phyloP scores from a whole-genome alignment of 1,140 invertebrate species.

The Meteorus sp. region DNA sequence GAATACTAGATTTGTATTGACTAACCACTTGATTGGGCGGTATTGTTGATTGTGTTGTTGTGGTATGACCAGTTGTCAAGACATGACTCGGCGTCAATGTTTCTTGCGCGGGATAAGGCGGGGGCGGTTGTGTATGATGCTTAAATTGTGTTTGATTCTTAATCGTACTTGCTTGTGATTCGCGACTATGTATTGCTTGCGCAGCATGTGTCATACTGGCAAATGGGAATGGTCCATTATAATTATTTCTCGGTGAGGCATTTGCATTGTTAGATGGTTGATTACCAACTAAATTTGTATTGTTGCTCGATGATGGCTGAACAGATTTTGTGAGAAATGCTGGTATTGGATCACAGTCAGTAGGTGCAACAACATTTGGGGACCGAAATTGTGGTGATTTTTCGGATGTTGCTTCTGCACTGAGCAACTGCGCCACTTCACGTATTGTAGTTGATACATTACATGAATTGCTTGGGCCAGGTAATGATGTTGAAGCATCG shows the following conservation, averaged over 20 bases:
- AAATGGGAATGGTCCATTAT: slow-evolving; percentile 76
- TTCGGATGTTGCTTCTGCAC: slow-evolving; percentile 49
- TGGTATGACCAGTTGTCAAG: slow-evolving; percentile 42
- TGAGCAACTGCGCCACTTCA: slow-evolving; percentile 56
- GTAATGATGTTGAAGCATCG: slow-evolving; percentile 45
- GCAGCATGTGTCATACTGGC: slow-evolving; percentile 88
- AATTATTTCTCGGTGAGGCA: slow-evolving; percentile 56
- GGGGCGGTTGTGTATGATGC: slow-evolving; percentile 53
- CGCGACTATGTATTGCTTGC: slow-evolving; percentile 61
- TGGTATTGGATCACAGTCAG: slow-evolving; percentile 68
- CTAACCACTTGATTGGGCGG: slow-evolving; percentile 37
- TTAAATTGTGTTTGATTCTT: slow-evolving; percentile 59
- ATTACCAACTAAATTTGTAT: slow-evolving; percentile 33
- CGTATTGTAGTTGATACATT: slow-evolving; percentile 51
- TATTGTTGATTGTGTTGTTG: slow-evolving; percentile 37
- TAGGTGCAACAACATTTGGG: slow-evolving; percentile 80
- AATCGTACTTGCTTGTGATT: slow-evolving; percentile 43
- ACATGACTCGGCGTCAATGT: slow-evolving; percentile 37
- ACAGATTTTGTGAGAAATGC: slow-evolving; percentile 53
- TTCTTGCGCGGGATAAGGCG: slow-evolving; percentile 56
- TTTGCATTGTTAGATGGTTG: slow-evolving; percentile 39
- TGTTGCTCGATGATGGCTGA: slow-evolving; percentile 41
- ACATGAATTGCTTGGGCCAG: slow-evolving; percentile 53
- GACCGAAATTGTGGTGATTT: slow-evolving; percentile 70
- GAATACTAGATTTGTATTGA: slow-evolving; percentile 50